Percentiles rank a stretch among this genome's conserved stretches.
phyloP scores from a whole-genome alignment of 2,888 invertebrate genomes.

The Linnaemya tessellans region DNA sequence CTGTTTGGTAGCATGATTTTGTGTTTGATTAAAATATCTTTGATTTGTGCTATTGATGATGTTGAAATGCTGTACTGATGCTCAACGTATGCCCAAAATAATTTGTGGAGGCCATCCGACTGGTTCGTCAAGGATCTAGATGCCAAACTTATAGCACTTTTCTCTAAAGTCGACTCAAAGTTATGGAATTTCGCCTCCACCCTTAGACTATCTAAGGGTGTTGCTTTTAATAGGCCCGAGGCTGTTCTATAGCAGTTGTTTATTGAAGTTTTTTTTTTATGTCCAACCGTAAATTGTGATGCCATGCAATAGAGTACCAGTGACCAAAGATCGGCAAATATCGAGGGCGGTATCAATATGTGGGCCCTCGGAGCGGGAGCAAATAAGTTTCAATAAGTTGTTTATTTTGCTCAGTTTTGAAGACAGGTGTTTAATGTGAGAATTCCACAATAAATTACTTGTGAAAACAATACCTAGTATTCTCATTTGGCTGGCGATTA shows the following conservation, averaged over 20 bases:
- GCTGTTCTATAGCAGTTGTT: background rate
- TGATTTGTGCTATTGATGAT: no score
- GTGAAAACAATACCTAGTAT: slow-evolving; percentile 14
- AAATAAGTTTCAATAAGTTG: no score
- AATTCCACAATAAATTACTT: slow-evolving; percentile 21
- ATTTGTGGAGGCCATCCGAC: background rate
- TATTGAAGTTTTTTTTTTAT: background rate
- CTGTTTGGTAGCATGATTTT: no score
- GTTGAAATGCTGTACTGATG: background rate
- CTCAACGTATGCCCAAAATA: background rate
- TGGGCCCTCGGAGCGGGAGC: no score
- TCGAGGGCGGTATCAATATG: slow-evolving; percentile 23
- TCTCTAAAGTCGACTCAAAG: background rate
- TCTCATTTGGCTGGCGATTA: slow-evolving; percentile 14
- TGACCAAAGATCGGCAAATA: slow-evolving; percentile 41
- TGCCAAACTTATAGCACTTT: background rate
- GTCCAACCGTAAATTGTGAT: slow-evolving; percentile 48
- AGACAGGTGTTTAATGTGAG: background rate
- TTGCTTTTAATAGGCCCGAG: background rate
- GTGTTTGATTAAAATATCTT: no score
- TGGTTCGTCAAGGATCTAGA: background rate
- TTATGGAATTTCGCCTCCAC: background rate
- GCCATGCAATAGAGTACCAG: slow-evolving; percentile 30
- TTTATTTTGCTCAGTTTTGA: slow-evolving; percentile 21
- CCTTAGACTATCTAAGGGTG: background rate